phyloP scores from a whole-genome alignment of 1,140 invertebrate species.

The Aplysia californica region DNA sequence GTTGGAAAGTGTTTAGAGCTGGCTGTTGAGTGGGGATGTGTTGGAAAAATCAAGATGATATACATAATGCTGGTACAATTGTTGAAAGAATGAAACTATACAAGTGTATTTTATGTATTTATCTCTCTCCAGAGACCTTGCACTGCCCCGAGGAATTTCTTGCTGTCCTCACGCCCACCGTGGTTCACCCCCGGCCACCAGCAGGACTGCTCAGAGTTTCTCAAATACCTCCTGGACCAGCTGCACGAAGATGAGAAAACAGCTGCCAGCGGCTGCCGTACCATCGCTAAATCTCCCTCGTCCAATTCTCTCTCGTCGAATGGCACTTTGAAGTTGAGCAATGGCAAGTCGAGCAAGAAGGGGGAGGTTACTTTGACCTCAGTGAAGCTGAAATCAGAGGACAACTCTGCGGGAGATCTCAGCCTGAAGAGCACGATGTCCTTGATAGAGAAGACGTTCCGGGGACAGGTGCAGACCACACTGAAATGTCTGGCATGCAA shows the following conservation, averaged over 20 bases:
- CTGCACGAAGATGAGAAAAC: slow-evolving; percentile 77
- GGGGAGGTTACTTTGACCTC: neutral
- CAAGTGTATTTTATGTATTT: no score
- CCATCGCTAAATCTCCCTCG: slow-evolving; percentile 23
- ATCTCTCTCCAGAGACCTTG: slow-evolving; percentile 56
- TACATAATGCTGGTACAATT: no score
- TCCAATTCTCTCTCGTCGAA: slow-evolving; percentile 4
- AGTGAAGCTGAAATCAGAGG: slow-evolving; percentile 30
- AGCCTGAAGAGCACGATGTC: slow-evolving; percentile 37
- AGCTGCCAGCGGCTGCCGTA: slow-evolving; percentile 21
- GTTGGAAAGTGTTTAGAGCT: no score
- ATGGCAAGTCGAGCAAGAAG: neutral
- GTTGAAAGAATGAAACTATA: no score
- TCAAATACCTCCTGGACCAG: slow-evolving; percentile 79
- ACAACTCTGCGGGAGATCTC: neutral
- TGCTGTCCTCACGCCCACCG: slow-evolving; percentile 76
- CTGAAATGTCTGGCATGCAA: slow-evolving; percentile 79
- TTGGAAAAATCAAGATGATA: no score
- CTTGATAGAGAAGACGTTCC: slow-evolving; percentile 78
- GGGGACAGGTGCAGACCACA: slow-evolving; percentile 79
- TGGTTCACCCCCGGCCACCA: slow-evolving; percentile 82
- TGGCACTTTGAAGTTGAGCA: neutral
- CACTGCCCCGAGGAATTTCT: slow-evolving; percentile 78
- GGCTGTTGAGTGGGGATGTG: no score
- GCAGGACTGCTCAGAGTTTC: slow-evolving; percentile 89